Evolutionary conservation across 2,888 invertebrate genomes (phyloP).

Genomic region (Pollenia griseotomentosa): DNA sequence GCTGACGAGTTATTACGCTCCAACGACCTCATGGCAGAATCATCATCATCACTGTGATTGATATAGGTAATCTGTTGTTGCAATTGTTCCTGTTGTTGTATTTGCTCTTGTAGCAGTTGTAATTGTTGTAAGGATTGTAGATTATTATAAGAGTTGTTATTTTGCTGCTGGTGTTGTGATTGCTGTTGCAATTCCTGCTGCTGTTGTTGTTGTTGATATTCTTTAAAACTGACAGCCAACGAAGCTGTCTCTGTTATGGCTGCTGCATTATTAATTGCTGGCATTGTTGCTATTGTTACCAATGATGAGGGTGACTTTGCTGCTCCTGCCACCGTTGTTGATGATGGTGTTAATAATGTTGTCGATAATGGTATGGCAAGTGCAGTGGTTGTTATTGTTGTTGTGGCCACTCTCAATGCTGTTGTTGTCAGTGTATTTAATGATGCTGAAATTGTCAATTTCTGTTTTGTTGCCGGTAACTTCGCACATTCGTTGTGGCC

Average conservation of each 20-base stretch:
- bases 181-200: slow-evolving; percentile 49
- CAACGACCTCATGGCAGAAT: slow-evolving; percentile 79
- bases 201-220: slow-evolving; percentile 57
- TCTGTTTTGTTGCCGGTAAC: slow-evolving; percentile 38
- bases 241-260: slow-evolving; percentile 44
- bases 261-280: slow-evolving; percentile 36
- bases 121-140: slow-evolving; percentile 45
- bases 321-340: slow-evolving; percentile 23
- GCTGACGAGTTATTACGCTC: slow-evolving; percentile 77
- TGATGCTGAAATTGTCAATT: slow-evolving; percentile 53
- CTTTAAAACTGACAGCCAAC: slow-evolving; percentile 46
- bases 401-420: slow-evolving; percentile 72
- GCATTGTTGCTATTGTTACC: slow-evolving; percentile 70
- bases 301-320: slow-evolving; percentile 55
- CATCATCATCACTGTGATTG: slow-evolving; percentile 74
- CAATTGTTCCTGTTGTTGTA: slow-evolving; percentile 77
- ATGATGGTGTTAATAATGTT: slow-evolving; percentile 70
- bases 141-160: slow-evolving; percentile 32
- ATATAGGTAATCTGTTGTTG: slow-evolving; percentile 66
- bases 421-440: slow-evolving; percentile 70
- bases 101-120: slow-evolving; percentile 74
- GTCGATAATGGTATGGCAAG: slow-evolving; percentile 58
- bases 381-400: slow-evolving; percentile 60
- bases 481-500: slow-evolving; percentile 55
- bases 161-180: slow-evolving; percentile 37